These are phyloP conservation scores for Synanthedon formicaeformis DNA, from an alignment of 2,888 invertebrate genomes.

Conservation along the genomic window DNA sequence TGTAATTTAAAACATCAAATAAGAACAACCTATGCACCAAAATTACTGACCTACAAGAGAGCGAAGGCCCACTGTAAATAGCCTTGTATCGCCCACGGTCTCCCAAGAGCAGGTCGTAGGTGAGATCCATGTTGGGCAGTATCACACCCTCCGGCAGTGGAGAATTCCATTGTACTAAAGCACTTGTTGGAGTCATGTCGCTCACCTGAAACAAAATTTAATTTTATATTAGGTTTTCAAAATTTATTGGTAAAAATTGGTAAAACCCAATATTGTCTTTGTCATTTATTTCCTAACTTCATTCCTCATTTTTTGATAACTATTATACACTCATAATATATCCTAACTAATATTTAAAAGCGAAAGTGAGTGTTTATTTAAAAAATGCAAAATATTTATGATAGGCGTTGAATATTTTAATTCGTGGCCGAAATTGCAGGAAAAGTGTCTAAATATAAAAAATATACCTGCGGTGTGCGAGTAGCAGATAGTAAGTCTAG, in stretches of 20 bases:
- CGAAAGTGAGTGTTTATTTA: too few species aligned
- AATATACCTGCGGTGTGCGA: slow-evolving; percentile 76
- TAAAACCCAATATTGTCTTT: too few species aligned
- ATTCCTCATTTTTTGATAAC: too few species aligned
- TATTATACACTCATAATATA: too few species aligned
- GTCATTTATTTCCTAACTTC: too few species aligned
- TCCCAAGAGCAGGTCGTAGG: slow-evolving; percentile 85
- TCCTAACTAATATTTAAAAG: too few species aligned
- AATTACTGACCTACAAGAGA: slow-evolving; percentile 74
- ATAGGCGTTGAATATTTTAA: too few species aligned
- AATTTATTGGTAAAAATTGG: neutral
- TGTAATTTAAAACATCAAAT: neutral
- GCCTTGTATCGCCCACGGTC: slow-evolving; percentile 89
- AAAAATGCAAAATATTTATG: too few species aligned
- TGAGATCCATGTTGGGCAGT: slow-evolving; percentile 69
- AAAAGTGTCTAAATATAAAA: too few species aligned
- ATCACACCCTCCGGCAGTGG: slow-evolving; percentile 60
- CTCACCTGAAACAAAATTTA: slow-evolving; percentile 71
- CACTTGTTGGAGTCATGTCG: slow-evolving; percentile 86
- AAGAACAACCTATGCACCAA: too few species aligned
- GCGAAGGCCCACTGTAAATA: slow-evolving; percentile 82
- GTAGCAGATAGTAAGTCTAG: slow-evolving; percentile 80
- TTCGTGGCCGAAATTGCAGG: too few species aligned
- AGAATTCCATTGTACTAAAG: slow-evolving; percentile 86
- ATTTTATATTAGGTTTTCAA: neutral